Conservation (phyloP, 92 coral and sea anemone genomes). For the Chrysogorgia sp. region DNA sequence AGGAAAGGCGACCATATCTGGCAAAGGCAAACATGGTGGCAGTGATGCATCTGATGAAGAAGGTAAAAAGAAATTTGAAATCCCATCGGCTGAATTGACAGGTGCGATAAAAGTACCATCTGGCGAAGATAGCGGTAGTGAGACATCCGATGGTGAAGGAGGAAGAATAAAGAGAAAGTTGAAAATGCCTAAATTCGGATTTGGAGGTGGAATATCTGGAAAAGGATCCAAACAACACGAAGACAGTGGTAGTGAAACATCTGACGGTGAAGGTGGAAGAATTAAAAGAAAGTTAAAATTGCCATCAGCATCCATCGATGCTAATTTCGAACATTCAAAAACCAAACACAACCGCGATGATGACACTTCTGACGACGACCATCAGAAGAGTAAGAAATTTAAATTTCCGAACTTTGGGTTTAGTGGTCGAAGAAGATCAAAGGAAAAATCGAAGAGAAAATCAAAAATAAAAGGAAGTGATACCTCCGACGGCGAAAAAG, state of each 20-base stretch:
- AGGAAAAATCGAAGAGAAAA: background rate
- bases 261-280: slow-evolving; percentile 32
- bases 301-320: background rate
- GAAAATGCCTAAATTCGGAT: background rate
- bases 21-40: background rate
- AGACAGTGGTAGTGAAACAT: slow-evolving; percentile 24
- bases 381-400: background rate
- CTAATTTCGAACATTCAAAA: background rate
- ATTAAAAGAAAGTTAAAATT: slow-evolving; percentile 10
- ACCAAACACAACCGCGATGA: background rate
- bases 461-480: background rate
- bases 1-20: background rate
- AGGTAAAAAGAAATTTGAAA: background rate
- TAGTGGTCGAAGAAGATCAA: slow-evolving; percentile 11
- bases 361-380: background rate
- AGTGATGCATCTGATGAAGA: background rate
- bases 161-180: slow-evolving; percentile 1
- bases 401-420: background rate
- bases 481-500: slow-evolving; percentile 11
- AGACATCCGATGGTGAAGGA: background rate
- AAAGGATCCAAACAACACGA: background rate
- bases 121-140: slow-evolving; percentile 1
- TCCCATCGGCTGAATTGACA: background rate
- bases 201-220: background rate
- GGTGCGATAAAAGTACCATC: background rate